Base-by-base conservation (phyloP, 1,140 invertebrate species). In the Drosophila sp. region DNA sequence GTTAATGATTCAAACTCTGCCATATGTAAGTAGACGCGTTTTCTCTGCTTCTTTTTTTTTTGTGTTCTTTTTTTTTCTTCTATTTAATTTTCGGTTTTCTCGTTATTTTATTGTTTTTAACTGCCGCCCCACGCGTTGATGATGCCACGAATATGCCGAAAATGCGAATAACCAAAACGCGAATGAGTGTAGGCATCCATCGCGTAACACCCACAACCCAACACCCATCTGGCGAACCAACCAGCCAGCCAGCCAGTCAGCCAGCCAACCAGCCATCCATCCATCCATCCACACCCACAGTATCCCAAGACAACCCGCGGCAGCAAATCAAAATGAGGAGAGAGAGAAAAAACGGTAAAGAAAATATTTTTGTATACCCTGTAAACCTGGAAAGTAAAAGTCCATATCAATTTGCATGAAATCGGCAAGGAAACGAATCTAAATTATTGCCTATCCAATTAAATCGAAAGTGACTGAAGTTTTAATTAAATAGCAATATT, bases 301-400 rank as follows among this genome's bases (percentile, higher is more conserved):
- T 55, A 33, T 29, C 38, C 57, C 67, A 60, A 80, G 66, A 70
- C 54, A 55, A 50, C 33, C 33, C 30, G 35, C 66, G 68, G 70
- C 40, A 82, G 27, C 68, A 69, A 72, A 72, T 63, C 73, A 47
- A 62, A 78, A 77, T 66, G 70, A 41, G 70, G 8, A 57, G 40
- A 61, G 60, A 29, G 30, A 73, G 82, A 79, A 70, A 87, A 79
- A 82, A 72, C 66, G 61, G 79, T 71, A 78, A 79, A 79, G 30
- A 32, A 35, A 58, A 35, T 58, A 4, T 58, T 50, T 50, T 50
- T 27, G 7, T 27, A 25, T 50, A 50, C 23, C 44, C 44, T 50
- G 44, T 27, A 50, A 50, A 8, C 3, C 17, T 17, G 27, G 4
- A 3, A 3, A 7, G 23, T 17, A 50, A 27, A 23, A 27, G 23